Conservation (phyloP, 2,113 vertebrate species). For the Neogale vison region DNA sequence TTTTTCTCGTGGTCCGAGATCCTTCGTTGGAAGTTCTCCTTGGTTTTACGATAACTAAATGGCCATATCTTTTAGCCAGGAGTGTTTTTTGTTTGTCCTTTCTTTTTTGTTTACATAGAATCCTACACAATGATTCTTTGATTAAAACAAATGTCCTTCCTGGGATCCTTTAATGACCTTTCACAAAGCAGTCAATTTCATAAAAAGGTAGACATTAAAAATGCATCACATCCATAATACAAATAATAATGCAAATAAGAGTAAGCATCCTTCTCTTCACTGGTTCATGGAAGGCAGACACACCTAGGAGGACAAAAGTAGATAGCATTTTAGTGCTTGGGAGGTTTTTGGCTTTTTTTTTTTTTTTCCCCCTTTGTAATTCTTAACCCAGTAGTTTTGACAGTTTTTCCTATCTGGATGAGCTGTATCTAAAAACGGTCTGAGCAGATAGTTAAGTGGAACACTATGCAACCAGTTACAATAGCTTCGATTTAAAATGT, state of each 20-base stretch:
- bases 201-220: background rate
- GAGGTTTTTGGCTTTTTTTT: background rate
- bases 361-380: background rate
- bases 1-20: background rate
- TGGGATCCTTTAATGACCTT: background rate
- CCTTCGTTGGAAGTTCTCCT: background rate
- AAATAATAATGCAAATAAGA: background rate
- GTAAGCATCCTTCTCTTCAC: background rate
- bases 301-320: background rate
- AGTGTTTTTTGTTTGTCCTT: background rate
- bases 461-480: background rate
- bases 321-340: background rate
- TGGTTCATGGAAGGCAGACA: background rate
- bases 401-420: background rate
- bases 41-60: background rate
- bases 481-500: background rate
- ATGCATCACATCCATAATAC: background rate
- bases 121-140: background rate
- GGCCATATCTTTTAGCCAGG: background rate
- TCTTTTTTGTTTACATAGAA: background rate
- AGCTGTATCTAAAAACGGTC: background rate
- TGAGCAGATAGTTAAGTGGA: background rate
- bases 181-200: background rate
- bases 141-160: background rate
- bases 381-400: background rate